These are phyloP conservation scores for Tineola bisselliella DNA, from an alignment of 2,888 invertebrate genomes.

Conservation along the genomic window DNA sequence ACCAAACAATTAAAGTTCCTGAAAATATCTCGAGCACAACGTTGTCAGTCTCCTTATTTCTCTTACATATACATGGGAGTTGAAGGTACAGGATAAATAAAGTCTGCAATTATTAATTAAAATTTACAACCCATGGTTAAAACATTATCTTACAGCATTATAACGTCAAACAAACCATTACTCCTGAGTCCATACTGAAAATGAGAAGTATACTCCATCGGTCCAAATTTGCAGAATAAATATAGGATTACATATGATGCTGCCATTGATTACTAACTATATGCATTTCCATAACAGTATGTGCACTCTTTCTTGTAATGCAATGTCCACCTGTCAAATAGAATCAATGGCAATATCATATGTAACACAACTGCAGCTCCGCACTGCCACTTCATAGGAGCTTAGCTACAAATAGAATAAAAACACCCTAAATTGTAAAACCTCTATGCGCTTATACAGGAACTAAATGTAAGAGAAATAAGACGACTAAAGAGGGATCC, in stretches of 20 bases:
- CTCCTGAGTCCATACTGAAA: constrained; percentile 37
- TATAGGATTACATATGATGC: background rate
- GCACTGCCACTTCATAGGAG: constrained; percentile 61
- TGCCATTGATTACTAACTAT: too few species aligned
- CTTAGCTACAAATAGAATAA: constrained; percentile 50
- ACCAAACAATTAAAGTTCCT: constrained; percentile 27
- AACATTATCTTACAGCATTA: constrained; percentile 62
- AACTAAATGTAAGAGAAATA: constrained; percentile 58
- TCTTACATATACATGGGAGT: constrained; percentile 42
- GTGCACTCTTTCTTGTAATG: too few species aligned
- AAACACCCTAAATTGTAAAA: background rate
- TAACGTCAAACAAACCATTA: constrained; percentile 40
- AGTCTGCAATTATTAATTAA: constrained; percentile 49
- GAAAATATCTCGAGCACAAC: constrained; percentile 53
- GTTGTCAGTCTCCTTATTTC: constrained; percentile 48
- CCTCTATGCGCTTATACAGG: constrained; percentile 33
- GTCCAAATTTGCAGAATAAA: background rate
- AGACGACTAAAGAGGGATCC: constrained; percentile 34
- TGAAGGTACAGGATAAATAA: constrained; percentile 25
- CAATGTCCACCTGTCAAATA: too few species aligned
- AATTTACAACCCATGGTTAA: constrained; percentile 63
- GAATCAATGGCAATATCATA: background rate
- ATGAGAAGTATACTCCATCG: constrained; percentile 22
- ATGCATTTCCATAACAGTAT: too few species aligned
- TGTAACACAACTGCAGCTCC: constrained; percentile 36